Base-by-base conservation (phyloP, 2,113 vertebrate genomes). In the Mirza zaza region DNA sequence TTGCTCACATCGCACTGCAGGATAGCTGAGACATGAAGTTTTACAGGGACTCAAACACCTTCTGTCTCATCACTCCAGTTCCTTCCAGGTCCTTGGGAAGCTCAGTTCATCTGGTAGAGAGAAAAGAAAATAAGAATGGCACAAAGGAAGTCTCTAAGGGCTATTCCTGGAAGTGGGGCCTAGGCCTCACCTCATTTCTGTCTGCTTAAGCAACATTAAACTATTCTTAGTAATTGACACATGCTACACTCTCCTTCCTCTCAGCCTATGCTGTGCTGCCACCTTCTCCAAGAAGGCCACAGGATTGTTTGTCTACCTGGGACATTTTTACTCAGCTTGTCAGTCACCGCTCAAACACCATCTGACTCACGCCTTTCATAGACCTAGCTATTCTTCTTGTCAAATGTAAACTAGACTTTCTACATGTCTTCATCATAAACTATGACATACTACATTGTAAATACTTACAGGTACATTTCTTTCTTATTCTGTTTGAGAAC, bases 161-260 rank as follows among this genome's bases (percentile, higher is more conserved):
- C 12, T 1, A 15, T 11, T 5, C 0, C 1, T 2, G 3, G 11
- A 59, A 52, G 34, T 3, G 27, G 29, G 29, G 4, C 9, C 2
- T 15, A 3, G 11, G 23, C 21, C 11, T 8, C 14, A 8, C 15
- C 15, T 18, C 32, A 42, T 63, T 57, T 90, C 59, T 70, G 6
- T 90, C 59, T 70, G 6, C 57, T 42, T 36, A 27, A 76, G 21
- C 4, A 45, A 8, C 0, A 9, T 36, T 48, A 14, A 80, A 32
- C 5, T 11, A 0, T 3, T 48, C 59, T 18, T n/a, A 34, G 50
- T 9, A 20, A 42, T 29, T 23, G 8, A 39, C 18, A 5, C 14
- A 5, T 2, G 1, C 17, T 48, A 17, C 15, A 10, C 25, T 67
- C 0, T 50, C 15, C 55, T 75, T 27, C n/a, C 2, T 42, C 34